Evolutionary conservation across 2,113 vertebrate genomes (phyloP).

Genomic region (Gasterosteus aculeatus): DNA sequence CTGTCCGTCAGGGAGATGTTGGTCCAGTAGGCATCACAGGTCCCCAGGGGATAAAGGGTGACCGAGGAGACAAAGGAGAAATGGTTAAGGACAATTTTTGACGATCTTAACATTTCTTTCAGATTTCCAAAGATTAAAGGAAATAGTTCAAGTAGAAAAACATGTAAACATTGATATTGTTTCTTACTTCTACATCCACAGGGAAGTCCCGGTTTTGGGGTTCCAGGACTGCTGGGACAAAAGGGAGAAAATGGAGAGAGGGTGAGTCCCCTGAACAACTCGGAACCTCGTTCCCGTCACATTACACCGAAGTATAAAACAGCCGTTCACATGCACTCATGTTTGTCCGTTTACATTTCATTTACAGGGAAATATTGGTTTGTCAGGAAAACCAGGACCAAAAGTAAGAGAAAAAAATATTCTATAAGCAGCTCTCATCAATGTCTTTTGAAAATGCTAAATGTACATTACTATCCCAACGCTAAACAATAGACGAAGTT

Average conservation of each 20-base stretch:
- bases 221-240: constrained; percentile 87
- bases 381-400: constrained; percentile 90
- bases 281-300: not conserved
- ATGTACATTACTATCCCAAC: not conserved
- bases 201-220: constrained; percentile 90
- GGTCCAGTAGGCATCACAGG: constrained; percentile 83
- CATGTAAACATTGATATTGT: not conserved
- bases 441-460: not conserved
- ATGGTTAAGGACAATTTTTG: constrained; percentile 79
- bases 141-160: not conserved
- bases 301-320: not conserved
- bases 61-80: constrained; percentile 86
- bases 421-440: not conserved
- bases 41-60: constrained; percentile 83
- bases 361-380: constrained; percentile 89
- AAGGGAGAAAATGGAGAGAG: constrained; percentile 90
- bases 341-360: constrained; percentile 6
- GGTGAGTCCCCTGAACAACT: constrained; percentile 77
- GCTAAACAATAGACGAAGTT: not conserved
- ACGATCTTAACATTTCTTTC: not conserved
- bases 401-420: constrained; percentile 78
- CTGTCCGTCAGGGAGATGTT: constrained; percentile 81
- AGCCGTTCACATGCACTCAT: not conserved
- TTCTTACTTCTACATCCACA: constrained; percentile 41
- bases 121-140: not conserved